phyloP scores from a whole-genome alignment of 2,113 vertebrate genomes.

The Psammodynastes pulverulentus region DNA sequence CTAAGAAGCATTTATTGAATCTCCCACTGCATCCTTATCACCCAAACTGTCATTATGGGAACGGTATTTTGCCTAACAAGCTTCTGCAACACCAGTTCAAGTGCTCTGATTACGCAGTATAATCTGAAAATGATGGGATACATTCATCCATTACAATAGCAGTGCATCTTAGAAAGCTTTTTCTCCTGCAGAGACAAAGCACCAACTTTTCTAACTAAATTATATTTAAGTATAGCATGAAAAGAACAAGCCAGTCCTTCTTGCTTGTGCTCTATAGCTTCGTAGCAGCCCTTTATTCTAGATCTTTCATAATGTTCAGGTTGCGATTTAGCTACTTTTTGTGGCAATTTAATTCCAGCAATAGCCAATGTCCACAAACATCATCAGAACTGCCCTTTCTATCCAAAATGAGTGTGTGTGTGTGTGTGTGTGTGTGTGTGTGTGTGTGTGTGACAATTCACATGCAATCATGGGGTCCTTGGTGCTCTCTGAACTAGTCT shows the following conservation, averaged over 20 bases:
- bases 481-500: background rate
- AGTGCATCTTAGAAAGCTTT: conserved; percentile 24
- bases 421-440: background rate
- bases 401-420: background rate
- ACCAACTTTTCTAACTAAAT: conserved; percentile 39
- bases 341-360: conserved; percentile 30
- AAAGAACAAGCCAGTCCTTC: conserved; percentile 14
- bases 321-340: conserved; percentile 36
- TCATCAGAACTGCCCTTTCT: conserved; percentile 30
- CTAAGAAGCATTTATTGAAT: background rate
- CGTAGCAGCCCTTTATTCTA: background rate
- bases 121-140: conserved; percentile 15
- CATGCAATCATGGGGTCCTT: background rate
- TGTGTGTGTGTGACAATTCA: background rate
- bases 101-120: background rate
- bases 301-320: conserved; percentile 33
- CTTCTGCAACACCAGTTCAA: conserved; percentile 12
- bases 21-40: background rate
- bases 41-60: background rate
- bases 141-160: conserved; percentile 5
- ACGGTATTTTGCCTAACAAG: background rate
- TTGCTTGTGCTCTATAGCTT: conserved; percentile 10
- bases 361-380: conserved; percentile 36
- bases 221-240: conserved; percentile 29
- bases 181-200: conserved; percentile 10